Evolutionary conservation across 2,888 invertebrate species (phyloP).

Genomic region (Lordiphosa fenestrarum): DNA sequence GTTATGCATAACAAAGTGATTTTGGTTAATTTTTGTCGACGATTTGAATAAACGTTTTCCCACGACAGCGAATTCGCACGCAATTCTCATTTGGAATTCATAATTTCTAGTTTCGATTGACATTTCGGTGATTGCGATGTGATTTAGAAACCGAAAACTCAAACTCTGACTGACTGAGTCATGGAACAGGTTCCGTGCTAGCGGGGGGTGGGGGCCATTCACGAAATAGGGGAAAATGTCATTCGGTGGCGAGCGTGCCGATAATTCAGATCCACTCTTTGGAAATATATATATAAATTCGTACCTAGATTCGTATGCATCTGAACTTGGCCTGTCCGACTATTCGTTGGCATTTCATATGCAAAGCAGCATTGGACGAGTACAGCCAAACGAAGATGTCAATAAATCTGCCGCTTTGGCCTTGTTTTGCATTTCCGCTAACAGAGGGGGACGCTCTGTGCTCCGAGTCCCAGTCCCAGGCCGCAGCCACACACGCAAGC

Average conservation of each 20-base stretch:
- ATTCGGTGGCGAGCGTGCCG: constrained; percentile 46
- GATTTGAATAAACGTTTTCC: constrained; percentile 73
- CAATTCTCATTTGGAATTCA: constrained; percentile 58
- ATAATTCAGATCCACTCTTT: constrained; percentile 58
- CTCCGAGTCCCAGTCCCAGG: background rate
- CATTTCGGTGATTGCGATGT: constrained; percentile 34
- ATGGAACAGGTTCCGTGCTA: constrained; percentile 29
- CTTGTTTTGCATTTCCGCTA: constrained; percentile 77
- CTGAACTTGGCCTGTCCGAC: constrained; percentile 18
- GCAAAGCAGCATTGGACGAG: constrained; percentile 46
- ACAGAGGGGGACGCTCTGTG: constrained; percentile 34
- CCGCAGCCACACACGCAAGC: constrained; percentile 56
- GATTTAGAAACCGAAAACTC: constrained; percentile 43
- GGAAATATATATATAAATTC: constrained; percentile 31
- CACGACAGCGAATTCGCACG: constrained; percentile 65
- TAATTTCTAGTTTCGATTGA: constrained; percentile 64
- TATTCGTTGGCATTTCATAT: constrained; percentile 53
- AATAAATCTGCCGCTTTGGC: constrained; percentile 77
- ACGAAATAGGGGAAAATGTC: constrained; percentile 14
- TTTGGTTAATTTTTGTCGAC: constrained; percentile 18
- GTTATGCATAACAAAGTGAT: constrained; percentile 62
- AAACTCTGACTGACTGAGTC: constrained; percentile 23
- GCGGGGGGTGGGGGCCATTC: too few relatives aligned
- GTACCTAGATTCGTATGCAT: constrained; percentile 35
- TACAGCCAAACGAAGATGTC: constrained; percentile 68